Conservation (phyloP, 2,888 invertebrate genomes). For the Lycaena phlaeas region DNA sequence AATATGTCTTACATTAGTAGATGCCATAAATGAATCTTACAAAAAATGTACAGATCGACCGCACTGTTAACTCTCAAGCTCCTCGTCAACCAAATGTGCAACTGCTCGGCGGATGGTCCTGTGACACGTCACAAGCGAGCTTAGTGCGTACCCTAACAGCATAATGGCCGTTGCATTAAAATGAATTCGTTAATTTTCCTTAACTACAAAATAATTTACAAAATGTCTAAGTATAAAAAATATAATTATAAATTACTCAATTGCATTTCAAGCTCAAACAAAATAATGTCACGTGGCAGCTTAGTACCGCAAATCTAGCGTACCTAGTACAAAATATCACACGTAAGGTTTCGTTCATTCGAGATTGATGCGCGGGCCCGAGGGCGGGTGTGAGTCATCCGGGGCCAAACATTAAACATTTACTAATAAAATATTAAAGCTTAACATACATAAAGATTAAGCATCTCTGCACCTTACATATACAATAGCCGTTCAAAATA, state of each 20-base stretch:
- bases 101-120: too few species aligned
- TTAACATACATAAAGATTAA: constrained; percentile 74
- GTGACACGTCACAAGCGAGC: too few species aligned
- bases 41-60: constrained; percentile 30
- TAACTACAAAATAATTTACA: constrained; percentile 64
- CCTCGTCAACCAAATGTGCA: constrained; percentile 34
- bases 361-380: constrained; percentile 26
- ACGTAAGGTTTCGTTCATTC: constrained; percentile 46
- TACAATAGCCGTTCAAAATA: constrained; percentile 73
- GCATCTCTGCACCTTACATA: constrained; percentile 72
- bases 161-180: constrained; percentile 1
- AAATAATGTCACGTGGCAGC: constrained; percentile 47
- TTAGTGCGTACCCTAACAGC: background rate
- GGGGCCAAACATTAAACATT: constrained; percentile 67
- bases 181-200: constrained; percentile 26
- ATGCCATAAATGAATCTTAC: background rate
- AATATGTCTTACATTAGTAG: constrained; percentile 45
- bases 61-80: constrained; percentile 17
- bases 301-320: constrained; percentile 56
- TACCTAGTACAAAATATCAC: constrained; percentile 65
- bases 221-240: constrained; percentile 63
- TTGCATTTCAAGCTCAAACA: constrained; percentile 40
- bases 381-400: constrained; percentile 32
- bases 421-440: constrained; percentile 74
- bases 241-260: constrained; percentile 48